These are phyloP conservation scores for Anguilla anguilla DNA, from an alignment of 2,797 vertebrate species.

Conservation along the genomic window DNA sequence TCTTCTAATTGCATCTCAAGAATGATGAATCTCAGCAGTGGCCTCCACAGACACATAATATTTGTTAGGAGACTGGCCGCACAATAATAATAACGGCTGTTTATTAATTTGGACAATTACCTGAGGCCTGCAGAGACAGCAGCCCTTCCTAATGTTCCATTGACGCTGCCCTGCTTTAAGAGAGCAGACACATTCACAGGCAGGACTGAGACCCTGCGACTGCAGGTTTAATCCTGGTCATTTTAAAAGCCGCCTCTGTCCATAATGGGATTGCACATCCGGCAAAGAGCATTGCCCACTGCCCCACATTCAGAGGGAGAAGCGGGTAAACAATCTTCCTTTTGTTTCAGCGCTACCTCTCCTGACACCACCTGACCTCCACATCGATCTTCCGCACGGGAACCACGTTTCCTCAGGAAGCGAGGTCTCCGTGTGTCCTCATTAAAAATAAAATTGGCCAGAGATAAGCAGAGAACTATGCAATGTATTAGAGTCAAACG, in stretches of 20 bases:
- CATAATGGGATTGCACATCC: constrained; percentile 57
- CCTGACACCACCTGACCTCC: constrained; percentile 67
- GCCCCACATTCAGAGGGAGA: constrained; percentile 48
- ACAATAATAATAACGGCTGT: background rate
- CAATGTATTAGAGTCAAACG: constrained; percentile 39
- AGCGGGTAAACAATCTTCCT: constrained; percentile 66
- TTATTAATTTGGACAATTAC: constrained; percentile 31
- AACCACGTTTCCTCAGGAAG: constrained; percentile 65
- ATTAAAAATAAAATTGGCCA: constrained; percentile 55
- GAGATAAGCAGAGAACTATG: constrained; percentile 51
- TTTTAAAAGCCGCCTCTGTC: constrained; percentile 51
- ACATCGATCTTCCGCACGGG: constrained; percentile 67
- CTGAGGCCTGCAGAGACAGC: constrained; percentile 1
- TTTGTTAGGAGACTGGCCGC: constrained; percentile 8
- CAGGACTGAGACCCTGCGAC: background rate
- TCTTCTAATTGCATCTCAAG: background rate
- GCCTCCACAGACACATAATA: background rate
- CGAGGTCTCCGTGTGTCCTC: constrained; percentile 49
- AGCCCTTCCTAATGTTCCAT: background rate
- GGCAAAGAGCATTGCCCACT: constrained; percentile 58
- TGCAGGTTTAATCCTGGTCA: background rate
- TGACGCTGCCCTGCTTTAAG: background rate
- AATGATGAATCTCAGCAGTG: constrained; percentile 16
- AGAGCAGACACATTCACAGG: constrained; percentile 3
- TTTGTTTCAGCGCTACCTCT: constrained; percentile 72